Evolutionary conservation across 2,888 invertebrate genomes (phyloP).

Genomic region (Nyleta sp.): DNA sequence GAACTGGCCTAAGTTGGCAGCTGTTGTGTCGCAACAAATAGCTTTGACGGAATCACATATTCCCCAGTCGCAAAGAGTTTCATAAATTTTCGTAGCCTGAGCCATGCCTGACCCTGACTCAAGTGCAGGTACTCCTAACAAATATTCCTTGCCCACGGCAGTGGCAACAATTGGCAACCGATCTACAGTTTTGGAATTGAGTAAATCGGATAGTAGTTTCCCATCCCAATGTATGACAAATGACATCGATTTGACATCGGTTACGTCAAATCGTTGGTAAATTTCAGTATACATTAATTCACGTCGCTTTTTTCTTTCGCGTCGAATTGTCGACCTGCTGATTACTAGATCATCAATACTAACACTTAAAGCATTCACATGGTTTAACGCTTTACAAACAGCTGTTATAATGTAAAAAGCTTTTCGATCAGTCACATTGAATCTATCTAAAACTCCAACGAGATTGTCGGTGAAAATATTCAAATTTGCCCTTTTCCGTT

Average conservation of each 20-base stretch:
- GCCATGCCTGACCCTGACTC: constrained; percentile 55
- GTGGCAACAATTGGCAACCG: constrained; percentile 35
- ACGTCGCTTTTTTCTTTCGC: constrained; percentile 6
- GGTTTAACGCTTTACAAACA: constrained; percentile 21
- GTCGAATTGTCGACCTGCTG: constrained; percentile 28
- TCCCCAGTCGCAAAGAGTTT: constrained; percentile 65
- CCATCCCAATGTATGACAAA: constrained; percentile 41
- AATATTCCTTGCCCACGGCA: constrained; percentile 21
- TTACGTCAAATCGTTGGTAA: constrained; percentile 16
- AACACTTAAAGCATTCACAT: constrained; percentile 3
- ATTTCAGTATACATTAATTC: constrained; percentile 14
- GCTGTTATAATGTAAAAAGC: constrained; percentile 28
- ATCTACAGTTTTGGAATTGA: constrained; percentile 3
- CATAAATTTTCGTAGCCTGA: constrained; percentile 62
- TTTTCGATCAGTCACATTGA: constrained; percentile 32
- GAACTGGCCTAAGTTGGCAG: constrained; percentile 68
- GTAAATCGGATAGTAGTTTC: constrained; percentile 31
- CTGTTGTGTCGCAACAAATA: constrained; percentile 70
- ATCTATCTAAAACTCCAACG: constrained; percentile 32
- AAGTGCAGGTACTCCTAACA: constrained; percentile 63
- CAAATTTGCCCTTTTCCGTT: background rate
- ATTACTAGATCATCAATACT: constrained; percentile 11
- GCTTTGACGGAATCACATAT: constrained; percentile 49
- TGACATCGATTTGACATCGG: constrained; percentile 23
- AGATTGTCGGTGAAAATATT: constrained; percentile 33